Conservation (phyloP, 2,113 vertebrate species). For the Sinocyclocheilus anophthalmus region DNA sequence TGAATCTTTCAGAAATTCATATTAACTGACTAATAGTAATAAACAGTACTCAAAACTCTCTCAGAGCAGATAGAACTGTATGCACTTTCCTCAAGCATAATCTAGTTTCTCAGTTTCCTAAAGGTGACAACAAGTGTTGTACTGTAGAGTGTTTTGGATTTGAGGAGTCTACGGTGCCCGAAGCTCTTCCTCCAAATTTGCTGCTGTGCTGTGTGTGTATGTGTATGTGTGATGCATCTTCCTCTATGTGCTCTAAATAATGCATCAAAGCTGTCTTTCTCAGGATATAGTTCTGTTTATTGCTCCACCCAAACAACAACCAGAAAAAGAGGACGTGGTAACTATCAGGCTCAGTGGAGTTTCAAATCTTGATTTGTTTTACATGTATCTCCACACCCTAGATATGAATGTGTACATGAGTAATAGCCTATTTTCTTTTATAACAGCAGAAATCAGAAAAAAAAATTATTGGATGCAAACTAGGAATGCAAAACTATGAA, state of each 20-base stretch:
- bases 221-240: constrained; percentile 10
- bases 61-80: neutral
- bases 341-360: neutral
- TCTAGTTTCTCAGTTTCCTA: neutral
- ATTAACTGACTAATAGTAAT: neutral
- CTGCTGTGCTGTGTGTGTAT: too few species aligned
- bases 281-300: constrained; percentile 31
- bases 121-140: too few species aligned
- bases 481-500: neutral
- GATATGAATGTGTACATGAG: constrained; percentile 7
- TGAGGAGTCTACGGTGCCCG: neutral
- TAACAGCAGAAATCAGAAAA: neutral
- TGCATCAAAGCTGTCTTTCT: constrained; percentile 39
- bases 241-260: constrained; percentile 43
- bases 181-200: constrained; percentile 37
- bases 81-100: neutral
- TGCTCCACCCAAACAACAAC: constrained; percentile 26
- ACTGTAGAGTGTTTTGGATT: constrained; percentile 1
- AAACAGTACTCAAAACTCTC: neutral
- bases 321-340: neutral
- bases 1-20: too few species aligned
- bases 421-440: constrained; percentile 8
- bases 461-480: neutral
- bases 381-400: neutral
- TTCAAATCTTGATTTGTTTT: constrained; percentile 20